phyloP scores from a whole-genome alignment of 2,888 invertebrate genomes.

The Caenorhabditis wallacei region DNA sequence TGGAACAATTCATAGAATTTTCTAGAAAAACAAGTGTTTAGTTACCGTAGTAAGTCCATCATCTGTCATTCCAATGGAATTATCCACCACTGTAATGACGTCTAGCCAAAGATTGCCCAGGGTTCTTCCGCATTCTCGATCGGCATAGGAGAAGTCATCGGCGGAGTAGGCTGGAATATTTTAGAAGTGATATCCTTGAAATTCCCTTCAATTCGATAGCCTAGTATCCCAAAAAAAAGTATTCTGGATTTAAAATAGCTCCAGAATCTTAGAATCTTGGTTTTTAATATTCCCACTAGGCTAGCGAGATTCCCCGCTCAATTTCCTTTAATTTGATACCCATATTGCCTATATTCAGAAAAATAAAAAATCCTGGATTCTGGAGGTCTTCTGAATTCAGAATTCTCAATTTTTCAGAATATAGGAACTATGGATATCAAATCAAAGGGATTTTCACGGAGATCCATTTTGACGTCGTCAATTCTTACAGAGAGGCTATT shows the following conservation, averaged over 20 bases:
- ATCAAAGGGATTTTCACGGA: neutral
- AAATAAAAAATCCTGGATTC: neutral
- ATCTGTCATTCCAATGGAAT: slow-evolving; percentile 7
- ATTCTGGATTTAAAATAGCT: too few relatives aligned
- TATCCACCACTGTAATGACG: slow-evolving; percentile 12
- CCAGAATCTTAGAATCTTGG: too few relatives aligned
- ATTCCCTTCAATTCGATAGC: too few relatives aligned
- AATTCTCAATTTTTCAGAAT: neutral
- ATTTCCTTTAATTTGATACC: neutral
- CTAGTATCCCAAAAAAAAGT: too few relatives aligned
- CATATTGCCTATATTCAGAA: slow-evolving; percentile 2
- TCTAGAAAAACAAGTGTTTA: too few relatives aligned
- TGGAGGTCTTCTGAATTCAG: slow-evolving; percentile 8
- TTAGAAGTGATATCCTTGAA: too few relatives aligned
- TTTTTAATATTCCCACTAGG: too few relatives aligned
- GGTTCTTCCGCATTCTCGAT: slow-evolving; percentile 1
- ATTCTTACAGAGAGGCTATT: too few relatives aligned
- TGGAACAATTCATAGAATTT: neutral
- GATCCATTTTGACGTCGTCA: too few relatives aligned
- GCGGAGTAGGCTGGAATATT: neutral
- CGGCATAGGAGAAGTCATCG: neutral
- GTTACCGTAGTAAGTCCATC: neutral
- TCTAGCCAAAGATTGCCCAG: slow-evolving; percentile 12
- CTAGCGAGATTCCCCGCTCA: neutral
- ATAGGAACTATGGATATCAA: neutral